phyloP scores from a whole-genome alignment of 2,113 vertebrate genomes.

The Scomber scombrus region DNA sequence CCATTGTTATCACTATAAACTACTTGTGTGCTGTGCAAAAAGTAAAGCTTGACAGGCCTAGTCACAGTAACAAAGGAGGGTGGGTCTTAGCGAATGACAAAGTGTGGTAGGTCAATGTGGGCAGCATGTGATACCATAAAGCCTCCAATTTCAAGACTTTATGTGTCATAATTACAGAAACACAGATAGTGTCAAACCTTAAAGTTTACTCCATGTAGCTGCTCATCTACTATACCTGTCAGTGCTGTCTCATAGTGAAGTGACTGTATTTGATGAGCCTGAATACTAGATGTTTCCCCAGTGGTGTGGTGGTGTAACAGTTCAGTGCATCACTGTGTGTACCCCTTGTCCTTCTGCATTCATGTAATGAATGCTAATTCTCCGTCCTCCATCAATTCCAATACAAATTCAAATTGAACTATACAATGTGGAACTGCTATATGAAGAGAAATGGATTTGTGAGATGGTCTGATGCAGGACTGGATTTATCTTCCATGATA shows the following conservation, averaged over 20 bases:
- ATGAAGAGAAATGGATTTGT: constrained; percentile 35
- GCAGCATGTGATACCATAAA: not conserved
- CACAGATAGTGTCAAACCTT: constrained; percentile 64
- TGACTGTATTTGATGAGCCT: constrained; percentile 48
- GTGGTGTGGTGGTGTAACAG: constrained; percentile 68
- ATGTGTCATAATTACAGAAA: constrained; percentile 1
- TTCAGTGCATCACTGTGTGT: constrained; percentile 30
- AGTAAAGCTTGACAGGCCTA: constrained; percentile 19
- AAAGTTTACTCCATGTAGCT: constrained; percentile 38
- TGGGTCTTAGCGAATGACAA: not conserved
- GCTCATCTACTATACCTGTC: constrained; percentile 26
- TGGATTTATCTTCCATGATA: constrained; percentile 9
- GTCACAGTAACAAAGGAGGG: not conserved
- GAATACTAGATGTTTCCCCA: constrained; percentile 37
- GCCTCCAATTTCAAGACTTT: not conserved
- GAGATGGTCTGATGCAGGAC: constrained; percentile 45
- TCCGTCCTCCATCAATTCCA: constrained; percentile 44
- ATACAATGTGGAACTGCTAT: not conserved
- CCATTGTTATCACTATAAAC: too few species aligned
- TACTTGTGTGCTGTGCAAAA: not conserved
- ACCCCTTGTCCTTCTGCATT: constrained; percentile 41
- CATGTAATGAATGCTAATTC: constrained; percentile 26
- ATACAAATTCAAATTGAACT: constrained; percentile 34
- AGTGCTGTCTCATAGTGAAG: constrained; percentile 41
- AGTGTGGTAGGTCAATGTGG: not conserved